phyloP scores from a whole-genome alignment of 2,797 vertebrate genomes.

The Psittacula echo region DNA sequence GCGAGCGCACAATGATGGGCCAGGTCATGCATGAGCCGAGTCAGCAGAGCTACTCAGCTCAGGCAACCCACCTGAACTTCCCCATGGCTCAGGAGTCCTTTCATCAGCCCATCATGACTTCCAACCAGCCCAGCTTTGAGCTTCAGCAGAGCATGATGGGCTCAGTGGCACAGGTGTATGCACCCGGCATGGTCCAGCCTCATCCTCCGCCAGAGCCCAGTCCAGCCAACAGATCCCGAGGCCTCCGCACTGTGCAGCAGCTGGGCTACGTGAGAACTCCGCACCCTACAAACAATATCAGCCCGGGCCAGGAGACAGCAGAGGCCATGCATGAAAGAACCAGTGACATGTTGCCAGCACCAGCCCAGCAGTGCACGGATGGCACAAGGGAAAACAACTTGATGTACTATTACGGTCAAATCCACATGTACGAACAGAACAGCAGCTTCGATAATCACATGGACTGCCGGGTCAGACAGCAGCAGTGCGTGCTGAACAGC shows the following conservation, averaged over 20 bases:
- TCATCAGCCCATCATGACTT: conserved; percentile 70
- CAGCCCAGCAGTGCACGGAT: conserved; percentile 63
- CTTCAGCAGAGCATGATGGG: conserved; percentile 75
- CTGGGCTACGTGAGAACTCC: conserved; percentile 80
- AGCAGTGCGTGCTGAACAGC: conserved; percentile 59
- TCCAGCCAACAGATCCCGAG: conserved; percentile 78
- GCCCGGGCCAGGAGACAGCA: conserved; percentile 73
- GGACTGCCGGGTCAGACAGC: conserved; percentile 73
- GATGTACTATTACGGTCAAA: conserved; percentile 89
- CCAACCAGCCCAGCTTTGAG: conserved; percentile 79
- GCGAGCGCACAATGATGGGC: conserved; percentile 69
- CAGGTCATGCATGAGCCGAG: conserved; percentile 68
- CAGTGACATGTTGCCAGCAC: conserved; percentile 25
- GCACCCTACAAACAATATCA: conserved; percentile 68
- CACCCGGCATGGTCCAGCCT: conserved; percentile 83
- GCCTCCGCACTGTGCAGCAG: conserved; percentile 77
- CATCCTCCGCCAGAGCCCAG: conserved; percentile 87
- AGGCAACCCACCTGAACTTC: conserved; percentile 66
- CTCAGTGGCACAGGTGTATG: conserved; percentile 62
- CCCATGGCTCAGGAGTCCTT: conserved; percentile 76
- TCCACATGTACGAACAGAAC: conserved; percentile 90
- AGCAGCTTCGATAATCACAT: conserved; percentile 75
- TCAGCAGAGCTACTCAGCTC: conserved; percentile 82
- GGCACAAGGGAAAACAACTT: conserved; percentile 74
- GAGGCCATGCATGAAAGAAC: conserved; percentile 86